Base-by-base conservation (phyloP, 2,113 vertebrate species). In the Thamnophis sirtalis region DNA sequence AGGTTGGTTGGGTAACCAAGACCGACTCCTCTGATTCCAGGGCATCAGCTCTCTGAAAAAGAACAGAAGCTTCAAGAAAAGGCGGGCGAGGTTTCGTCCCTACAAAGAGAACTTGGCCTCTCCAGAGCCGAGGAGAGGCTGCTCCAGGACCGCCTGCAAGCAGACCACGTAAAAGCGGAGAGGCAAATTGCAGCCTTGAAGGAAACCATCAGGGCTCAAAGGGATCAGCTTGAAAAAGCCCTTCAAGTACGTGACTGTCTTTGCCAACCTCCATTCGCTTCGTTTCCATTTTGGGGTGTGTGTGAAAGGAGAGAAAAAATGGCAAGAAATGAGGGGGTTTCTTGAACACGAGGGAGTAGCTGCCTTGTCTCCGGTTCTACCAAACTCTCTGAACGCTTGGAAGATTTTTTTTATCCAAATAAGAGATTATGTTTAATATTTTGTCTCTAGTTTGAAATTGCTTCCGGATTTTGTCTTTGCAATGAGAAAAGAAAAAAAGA, bases 161-260 rank as follows among this genome's bases (percentile, higher is more conserved):
- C 96, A 0, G 97, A 98, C 90, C 98, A 97, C 60, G 96, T 93
- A 84, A 96, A 95, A 89, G 95, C 97, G 0, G 97, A 98, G 94
- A 97, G 96, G 56, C 96, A 96, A 50, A 96, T 98, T 33, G 19
- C 84, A 51, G 89, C 95, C 55, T 95, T 98, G 90, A 97, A 95
- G 92, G 97, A 97, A 91, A 94, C 95, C 0, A 95, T 97, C 53
- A 93, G 94, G 88, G 89, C 3, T 11, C 97, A 98, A 88, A 94
- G 93, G 91, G 54, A 80, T 28, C 97, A 97, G 91, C 94, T 97
- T 0, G 97, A 98, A 95, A 96, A 95, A 91, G 95, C 96, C 84
- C 95, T 97, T n/a, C 95, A 94, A 0, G 98, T 98, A 91, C 94
- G 97, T 96, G 1, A 6, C n/a, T 38, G n/a, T 33, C 63, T 73